Evolutionary conservation across 2,797 vertebrate species (phyloP).

Genomic region (Galago senegalensis): DNA sequence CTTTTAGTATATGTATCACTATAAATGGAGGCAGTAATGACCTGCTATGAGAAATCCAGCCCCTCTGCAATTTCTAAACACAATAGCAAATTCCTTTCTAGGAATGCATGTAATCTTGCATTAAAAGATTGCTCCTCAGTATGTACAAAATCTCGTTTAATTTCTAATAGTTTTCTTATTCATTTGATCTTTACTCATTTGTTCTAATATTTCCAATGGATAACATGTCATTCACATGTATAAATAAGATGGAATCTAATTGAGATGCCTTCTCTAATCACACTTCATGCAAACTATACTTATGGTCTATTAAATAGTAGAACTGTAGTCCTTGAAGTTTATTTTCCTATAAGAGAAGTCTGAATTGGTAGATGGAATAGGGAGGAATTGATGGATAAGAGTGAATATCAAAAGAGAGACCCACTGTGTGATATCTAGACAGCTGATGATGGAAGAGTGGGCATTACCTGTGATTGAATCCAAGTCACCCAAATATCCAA

Average conservation of each 20-base stretch:
- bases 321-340: constrained; percentile 18
- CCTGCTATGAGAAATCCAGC: constrained; percentile 11
- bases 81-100: neutral
- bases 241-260: neutral
- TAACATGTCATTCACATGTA: neutral
- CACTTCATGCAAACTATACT: neutral
- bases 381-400: neutral
- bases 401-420: neutral
- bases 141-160: neutral
- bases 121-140: neutral
- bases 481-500: neutral
- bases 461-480: neutral
- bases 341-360: neutral
- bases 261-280: neutral
- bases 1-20: neutral
- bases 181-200: neutral
- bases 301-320: constrained; percentile 12
- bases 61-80: neutral
- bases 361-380: neutral
- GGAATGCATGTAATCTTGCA: neutral
- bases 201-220: neutral
- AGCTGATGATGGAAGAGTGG: neutral
- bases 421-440: neutral
- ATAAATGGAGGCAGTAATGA: neutral
- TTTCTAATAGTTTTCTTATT: constrained; percentile 32